Percentiles rank a stretch among this genome's conserved stretches.
These are phyloP conservation scores for Eledona agricola DNA, from an alignment of 2,888 invertebrate genomes.

Conservation along the genomic window DNA sequence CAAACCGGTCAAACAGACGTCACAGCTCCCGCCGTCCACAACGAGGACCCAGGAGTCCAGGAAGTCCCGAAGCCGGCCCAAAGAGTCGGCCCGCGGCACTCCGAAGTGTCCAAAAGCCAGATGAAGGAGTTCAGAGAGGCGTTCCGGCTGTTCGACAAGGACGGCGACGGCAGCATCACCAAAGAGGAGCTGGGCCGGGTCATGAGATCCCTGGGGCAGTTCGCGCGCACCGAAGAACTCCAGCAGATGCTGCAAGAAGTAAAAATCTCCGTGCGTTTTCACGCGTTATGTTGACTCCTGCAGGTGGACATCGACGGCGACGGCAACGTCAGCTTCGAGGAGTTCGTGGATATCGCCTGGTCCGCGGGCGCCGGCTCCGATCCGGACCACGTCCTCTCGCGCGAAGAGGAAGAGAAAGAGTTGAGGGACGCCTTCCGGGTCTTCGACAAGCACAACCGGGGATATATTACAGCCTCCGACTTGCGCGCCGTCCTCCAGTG, in stretches of 20 bases:
- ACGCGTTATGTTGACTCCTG: too few relatives aligned
- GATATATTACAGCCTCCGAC: slow-evolving; percentile 90
- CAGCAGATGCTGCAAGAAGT: slow-evolving; percentile 87
- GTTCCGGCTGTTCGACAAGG: slow-evolving; percentile 87
- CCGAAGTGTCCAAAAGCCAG: slow-evolving; percentile 72
- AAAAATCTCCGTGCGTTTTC: too few relatives aligned
- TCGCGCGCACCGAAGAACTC: slow-evolving; percentile 85
- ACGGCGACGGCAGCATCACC: slow-evolving; percentile 87
- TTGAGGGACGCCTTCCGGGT: slow-evolving; percentile 87
- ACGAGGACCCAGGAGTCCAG: slow-evolving; percentile 1
- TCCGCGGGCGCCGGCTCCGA: slow-evolving; percentile 58
- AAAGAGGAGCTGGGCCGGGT: slow-evolving; percentile 87
- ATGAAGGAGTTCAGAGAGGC: slow-evolving; percentile 91
- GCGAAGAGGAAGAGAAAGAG: slow-evolving; percentile 85
- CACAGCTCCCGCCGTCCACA: slow-evolving; percentile 37
- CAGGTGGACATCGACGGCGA: slow-evolving; percentile 68
- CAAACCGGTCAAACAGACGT: slow-evolving; percentile 51
- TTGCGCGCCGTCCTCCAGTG: slow-evolving; percentile 87
- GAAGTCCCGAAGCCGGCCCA: slow-evolving; percentile 16
- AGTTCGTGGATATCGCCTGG: slow-evolving; percentile 81
- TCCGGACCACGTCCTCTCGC: slow-evolving; percentile 67
- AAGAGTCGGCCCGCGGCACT: slow-evolving; percentile 55
- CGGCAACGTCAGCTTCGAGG: slow-evolving; percentile 88
- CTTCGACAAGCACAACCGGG: slow-evolving; percentile 91
- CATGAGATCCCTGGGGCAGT: slow-evolving; percentile 87